phyloP scores from a whole-genome alignment of 2,888 invertebrate genomes.

The Andrena chrysosceles region DNA sequence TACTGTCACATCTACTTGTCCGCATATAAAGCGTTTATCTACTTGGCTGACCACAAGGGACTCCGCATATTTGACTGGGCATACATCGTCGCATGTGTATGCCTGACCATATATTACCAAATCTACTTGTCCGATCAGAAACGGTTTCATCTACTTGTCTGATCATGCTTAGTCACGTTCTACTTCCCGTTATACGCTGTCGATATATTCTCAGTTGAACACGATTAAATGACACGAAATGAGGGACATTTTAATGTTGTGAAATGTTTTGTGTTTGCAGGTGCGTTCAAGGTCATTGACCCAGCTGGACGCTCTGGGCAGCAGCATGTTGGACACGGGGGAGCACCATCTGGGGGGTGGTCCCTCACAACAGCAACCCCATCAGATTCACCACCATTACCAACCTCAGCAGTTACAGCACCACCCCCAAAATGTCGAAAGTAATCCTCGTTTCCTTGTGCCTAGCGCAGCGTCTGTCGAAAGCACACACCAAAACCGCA shows the following conservation, averaged over 20 bases:
- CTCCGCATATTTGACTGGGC: background rate
- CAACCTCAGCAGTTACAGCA: constrained; percentile 85
- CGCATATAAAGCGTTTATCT: background rate
- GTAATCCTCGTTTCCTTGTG: constrained; percentile 84
- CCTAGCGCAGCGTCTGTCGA: constrained; percentile 83
- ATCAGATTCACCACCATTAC: constrained; percentile 74
- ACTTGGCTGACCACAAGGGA: background rate
- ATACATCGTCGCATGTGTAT: background rate
- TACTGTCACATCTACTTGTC: background rate
- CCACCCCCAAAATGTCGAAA: constrained; percentile 80
- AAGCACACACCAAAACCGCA: constrained; percentile 84
- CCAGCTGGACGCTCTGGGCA: constrained; percentile 89
- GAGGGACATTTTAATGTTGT: background rate
- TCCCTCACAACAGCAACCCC: constrained; percentile 80
- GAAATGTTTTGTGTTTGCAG: constrained; percentile 83
- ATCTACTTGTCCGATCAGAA: background rate
- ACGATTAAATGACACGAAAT: too few relatives aligned
- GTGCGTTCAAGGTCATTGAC: constrained; percentile 91
- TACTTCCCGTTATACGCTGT: background rate
- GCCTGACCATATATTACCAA: background rate
- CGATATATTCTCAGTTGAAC: background rate
- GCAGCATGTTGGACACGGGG: constrained; percentile 83
- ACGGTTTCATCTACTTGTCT: background rate
- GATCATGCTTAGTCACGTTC: background rate
- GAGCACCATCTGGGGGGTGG: constrained; percentile 79